A percentile compares a stretch with the other conserved stretches of the same genome.
These are phyloP conservation scores for Apodemia zela DNA, from an alignment of 2,888 invertebrate genomes.

Conservation along the genomic window DNA sequence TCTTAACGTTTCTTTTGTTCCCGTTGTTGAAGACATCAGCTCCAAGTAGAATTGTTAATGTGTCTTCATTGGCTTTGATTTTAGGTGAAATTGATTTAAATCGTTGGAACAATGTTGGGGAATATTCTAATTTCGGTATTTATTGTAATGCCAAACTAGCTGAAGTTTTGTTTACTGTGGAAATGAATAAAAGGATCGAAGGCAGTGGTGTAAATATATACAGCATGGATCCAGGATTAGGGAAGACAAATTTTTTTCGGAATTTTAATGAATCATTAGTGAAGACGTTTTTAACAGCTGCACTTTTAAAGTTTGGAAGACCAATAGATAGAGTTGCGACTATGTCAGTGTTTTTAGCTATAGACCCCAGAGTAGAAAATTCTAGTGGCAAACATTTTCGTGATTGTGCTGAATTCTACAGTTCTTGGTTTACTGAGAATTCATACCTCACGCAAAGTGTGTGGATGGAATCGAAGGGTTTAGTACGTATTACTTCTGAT, in stretches of 20 bases:
- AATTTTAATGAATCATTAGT: slow-evolving; percentile 46
- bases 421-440: slow-evolving; percentile 62
- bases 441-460: slow-evolving; percentile 41
- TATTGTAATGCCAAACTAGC: slow-evolving; percentile 77
- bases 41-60: slow-evolving; percentile 55
- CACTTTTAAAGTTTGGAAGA: slow-evolving; percentile 44
- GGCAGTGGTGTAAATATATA: slow-evolving; percentile 85
- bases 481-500: slow-evolving; percentile 43
- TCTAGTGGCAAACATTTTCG: slow-evolving; percentile 57
- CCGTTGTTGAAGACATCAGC: slow-evolving; percentile 51
- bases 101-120: slow-evolving; percentile 85
- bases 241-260: slow-evolving; percentile 88
- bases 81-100: slow-evolving; percentile 84
- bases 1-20: slow-evolving; percentile 55
- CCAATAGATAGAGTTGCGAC: slow-evolving; percentile 47
- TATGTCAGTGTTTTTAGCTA: slow-evolving; percentile 53
- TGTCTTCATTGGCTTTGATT: slow-evolving; percentile 81
- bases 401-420: slow-evolving; percentile 56
- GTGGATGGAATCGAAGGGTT: slow-evolving; percentile 52
- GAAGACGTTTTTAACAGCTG: slow-evolving; percentile 40
- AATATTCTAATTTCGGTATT: slow-evolving; percentile 76
- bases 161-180: slow-evolving; percentile 63
- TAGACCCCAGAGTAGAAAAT: slow-evolving; percentile 45
- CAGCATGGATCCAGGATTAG: slow-evolving; percentile 91
- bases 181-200: slow-evolving; percentile 59